These are phyloP conservation scores for Trogon surrucura DNA, from an alignment of 2,113 vertebrate species.

Conservation along the genomic window DNA sequence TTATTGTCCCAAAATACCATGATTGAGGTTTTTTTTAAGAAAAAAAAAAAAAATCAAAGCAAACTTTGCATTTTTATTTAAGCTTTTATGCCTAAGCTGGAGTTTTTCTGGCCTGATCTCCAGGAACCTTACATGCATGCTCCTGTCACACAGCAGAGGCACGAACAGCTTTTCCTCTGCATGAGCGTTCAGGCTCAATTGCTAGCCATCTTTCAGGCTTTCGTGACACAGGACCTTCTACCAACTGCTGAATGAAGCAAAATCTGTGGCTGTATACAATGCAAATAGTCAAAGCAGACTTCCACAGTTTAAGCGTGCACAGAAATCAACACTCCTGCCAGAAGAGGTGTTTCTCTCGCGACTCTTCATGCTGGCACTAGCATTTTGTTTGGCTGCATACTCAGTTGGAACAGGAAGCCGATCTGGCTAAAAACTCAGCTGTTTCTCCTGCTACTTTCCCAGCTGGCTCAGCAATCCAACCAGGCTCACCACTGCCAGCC, in stretches of 20 bases:
- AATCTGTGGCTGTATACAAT: neutral
- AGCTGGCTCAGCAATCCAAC: neutral
- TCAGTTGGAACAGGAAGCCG: neutral
- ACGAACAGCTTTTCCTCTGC: neutral
- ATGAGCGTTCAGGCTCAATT: neutral
- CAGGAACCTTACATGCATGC: neutral
- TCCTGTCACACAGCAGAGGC: neutral
- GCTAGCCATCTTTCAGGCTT: neutral
- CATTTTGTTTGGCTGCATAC: neutral
- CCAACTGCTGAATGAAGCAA: neutral
- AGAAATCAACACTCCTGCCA: neutral
- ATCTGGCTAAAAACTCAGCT: neutral
- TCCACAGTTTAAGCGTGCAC: neutral
- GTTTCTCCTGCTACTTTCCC: neutral
- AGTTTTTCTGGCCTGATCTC: neutral
- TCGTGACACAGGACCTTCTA: neutral
- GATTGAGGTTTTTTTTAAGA: neutral
- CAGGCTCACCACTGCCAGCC: neutral
- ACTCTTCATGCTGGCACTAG: neutral
- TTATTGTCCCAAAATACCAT: neutral
- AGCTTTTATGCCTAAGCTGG: neutral
- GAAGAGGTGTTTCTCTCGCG: neutral
- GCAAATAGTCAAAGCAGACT: neutral
- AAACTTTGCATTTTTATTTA: neutral
- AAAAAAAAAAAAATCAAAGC: neutral